Evolutionary conservation across 1,140 invertebrate genomes (phyloP), one percentile per base, ranked within the genome.

Genomic region (Leptestheria dahalacensis): DNA sequence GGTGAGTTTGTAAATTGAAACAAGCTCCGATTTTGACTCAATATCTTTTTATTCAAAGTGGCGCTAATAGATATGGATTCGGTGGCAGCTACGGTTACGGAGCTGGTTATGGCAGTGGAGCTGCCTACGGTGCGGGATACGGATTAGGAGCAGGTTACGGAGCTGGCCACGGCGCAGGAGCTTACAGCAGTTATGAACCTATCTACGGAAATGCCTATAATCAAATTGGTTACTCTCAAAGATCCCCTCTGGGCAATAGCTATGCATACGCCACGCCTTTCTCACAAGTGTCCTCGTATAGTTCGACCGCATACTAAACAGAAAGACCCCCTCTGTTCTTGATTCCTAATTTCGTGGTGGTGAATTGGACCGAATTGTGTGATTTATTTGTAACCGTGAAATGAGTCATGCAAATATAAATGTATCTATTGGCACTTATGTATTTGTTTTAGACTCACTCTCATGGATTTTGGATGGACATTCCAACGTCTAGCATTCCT

Each of bases 261-360:
- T 51, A 51, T 21, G 58, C 21, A 12, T 60, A 60, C 25, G 21
- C 49, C 9, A 60, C 58, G 3, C 58, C 58, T 0, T 41, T 29
- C 21, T 60, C 58, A n/a, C 51, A 50, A n/a, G 58, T 60, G 15
- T 60, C 24, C n/a, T 52, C 58, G 1, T 60, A 60, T 24, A 52
- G 48, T 18, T 33, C 28, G 9, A 56, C 53, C 15, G 53, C 26
- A 18, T 41, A 41, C 33, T 41, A 41, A 41, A 9, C 33, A 9
- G 33, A 41, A 41, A 41, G 33, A 41, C 15, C 15, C 15, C 33
- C 33, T 15, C 15, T 6, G 33, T 15, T 6, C 33, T 41, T 41
- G 6, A 9, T 6, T 41, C 6, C 15, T 41, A 41, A 6, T 41
- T 41, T 15, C 33, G 33, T n/a, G n/a, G n/a, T n/a, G n/a, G n/a